Conservation (phyloP, 35 echinoderm and acorn worm genomes). For the Acanthaster planci region DNA sequence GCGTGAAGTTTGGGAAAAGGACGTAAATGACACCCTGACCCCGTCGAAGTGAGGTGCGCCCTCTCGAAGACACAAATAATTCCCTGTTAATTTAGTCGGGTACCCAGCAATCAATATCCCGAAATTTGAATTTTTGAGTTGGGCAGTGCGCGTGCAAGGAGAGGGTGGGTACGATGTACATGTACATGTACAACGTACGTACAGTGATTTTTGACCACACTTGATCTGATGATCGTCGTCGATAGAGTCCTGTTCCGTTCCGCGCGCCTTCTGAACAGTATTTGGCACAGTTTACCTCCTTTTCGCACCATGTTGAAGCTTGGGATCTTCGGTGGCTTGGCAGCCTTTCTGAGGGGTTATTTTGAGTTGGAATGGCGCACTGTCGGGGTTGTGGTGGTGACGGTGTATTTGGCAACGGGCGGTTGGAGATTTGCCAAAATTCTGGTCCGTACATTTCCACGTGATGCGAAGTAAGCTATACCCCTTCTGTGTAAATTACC, state of each 20-base stretch:
- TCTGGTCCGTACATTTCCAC: slow-evolving; percentile 68
- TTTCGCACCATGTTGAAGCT: slow-evolving; percentile 40
- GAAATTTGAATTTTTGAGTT: too few species aligned
- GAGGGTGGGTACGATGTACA: too few species aligned
- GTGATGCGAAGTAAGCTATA: slow-evolving; percentile 68
- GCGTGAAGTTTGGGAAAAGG: too few species aligned
- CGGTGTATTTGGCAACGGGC: slow-evolving; percentile 75
- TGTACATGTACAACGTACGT: too few species aligned
- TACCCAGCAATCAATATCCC: too few species aligned
- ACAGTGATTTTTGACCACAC: too few species aligned
- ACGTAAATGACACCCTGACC: too few species aligned
- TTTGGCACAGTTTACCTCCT: not conserved
- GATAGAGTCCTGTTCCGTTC: not conserved
- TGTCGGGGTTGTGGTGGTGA: slow-evolving; percentile 39
- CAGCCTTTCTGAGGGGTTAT: slow-evolving; percentile 62
- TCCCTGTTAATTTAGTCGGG: too few species aligned
- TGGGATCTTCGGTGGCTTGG: slow-evolving; percentile 59
- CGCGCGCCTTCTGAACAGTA: not conserved
- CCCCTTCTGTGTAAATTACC: not conserved
- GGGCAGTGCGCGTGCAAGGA: too few species aligned
- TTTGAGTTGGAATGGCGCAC: slow-evolving; percentile 51
- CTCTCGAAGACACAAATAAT: too few species aligned
- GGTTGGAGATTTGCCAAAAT: slow-evolving; percentile 77
- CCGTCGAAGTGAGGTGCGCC: too few species aligned
- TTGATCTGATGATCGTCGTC: not conserved